Percentiles rank a stretch among this genome's conserved stretches.
Conservation (phyloP, 2,113 vertebrate species). For the Mungos mungo region DNA sequence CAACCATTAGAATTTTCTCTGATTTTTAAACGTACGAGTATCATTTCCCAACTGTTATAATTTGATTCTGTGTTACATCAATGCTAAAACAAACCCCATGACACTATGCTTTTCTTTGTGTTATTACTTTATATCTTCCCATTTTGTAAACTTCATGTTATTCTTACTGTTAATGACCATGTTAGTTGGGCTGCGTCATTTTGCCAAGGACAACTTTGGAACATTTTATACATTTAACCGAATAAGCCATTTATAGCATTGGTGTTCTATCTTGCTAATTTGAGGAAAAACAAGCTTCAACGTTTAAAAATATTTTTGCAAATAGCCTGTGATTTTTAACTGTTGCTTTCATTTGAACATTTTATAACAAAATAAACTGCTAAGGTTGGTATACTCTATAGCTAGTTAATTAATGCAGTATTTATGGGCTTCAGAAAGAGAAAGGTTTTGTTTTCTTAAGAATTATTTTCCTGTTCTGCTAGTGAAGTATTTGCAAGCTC, state of each 20-base stretch:
- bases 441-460: not conserved
- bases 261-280: not conserved
- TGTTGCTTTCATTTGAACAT: slow-evolving; percentile 18
- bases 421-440: not conserved
- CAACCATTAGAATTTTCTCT: not conserved
- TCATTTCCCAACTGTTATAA: not conserved
- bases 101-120: not conserved
- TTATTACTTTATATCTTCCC: not conserved
- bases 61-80: not conserved
- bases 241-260: not conserved
- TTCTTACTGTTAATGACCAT: not conserved
- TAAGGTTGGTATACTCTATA: not conserved
- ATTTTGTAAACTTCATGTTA: not conserved
- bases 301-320: slow-evolving; percentile 15
- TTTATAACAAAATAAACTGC: slow-evolving; percentile 41
- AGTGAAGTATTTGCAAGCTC: slow-evolving; percentile 29
- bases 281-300: not conserved
- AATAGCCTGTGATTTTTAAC: slow-evolving; percentile 12
- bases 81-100: not conserved
- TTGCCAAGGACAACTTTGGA: not conserved
- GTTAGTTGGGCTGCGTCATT: not conserved
- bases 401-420: not conserved
- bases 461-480: slow-evolving; percentile 59
- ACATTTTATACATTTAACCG: slow-evolving; percentile 27
- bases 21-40: not conserved